A percentile compares a stretch with the other conserved stretches of the same genome.
Evolutionary conservation across 2,113 vertebrate species (phyloP).

Genomic region (Cariama cristata): DNA sequence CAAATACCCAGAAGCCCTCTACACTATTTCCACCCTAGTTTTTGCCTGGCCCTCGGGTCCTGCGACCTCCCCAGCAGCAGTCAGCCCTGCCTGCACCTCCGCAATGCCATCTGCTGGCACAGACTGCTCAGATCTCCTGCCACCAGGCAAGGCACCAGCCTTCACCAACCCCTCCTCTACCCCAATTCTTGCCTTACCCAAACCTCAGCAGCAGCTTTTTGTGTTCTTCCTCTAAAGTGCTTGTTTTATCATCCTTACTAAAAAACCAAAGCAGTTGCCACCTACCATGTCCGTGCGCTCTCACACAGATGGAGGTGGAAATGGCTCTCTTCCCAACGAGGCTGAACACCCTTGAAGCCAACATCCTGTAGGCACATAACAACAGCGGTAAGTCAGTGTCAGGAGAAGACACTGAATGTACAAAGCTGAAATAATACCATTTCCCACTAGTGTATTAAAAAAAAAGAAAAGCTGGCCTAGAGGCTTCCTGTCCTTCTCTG

Average conservation of each 20-base stretch:
- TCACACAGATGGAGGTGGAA: constrained; percentile 86
- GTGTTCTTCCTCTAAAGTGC: background rate
- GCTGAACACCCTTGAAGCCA: constrained; percentile 85
- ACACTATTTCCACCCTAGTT: background rate
- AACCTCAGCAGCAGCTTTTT: background rate
- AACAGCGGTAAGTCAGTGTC: background rate
- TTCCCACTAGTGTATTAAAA: rapidly evolving
- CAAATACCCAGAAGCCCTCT: background rate
- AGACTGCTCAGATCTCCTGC: background rate
- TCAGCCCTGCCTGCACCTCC: background rate
- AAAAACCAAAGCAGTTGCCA: rapidly evolving
- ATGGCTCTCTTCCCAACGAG: constrained; percentile 88
- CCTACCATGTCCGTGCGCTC: constrained; percentile 86
- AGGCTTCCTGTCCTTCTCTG: background rate
- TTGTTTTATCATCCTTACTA: rapidly evolving
- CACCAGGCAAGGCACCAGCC: background rate
- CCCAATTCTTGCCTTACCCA: background rate
- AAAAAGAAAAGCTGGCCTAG: rapidly evolving
- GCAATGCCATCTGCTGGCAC: background rate
- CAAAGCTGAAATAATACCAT: rapidly evolving
- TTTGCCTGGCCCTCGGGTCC: background rate
- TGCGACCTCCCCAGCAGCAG: background rate
- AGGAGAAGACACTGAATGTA: rapidly evolving
- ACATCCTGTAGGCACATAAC: constrained; percentile 82
- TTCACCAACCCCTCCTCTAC: rapidly evolving